Conservation (phyloP, 2,113 vertebrate genomes). For the Anarhynchus alexandrinus region DNA sequence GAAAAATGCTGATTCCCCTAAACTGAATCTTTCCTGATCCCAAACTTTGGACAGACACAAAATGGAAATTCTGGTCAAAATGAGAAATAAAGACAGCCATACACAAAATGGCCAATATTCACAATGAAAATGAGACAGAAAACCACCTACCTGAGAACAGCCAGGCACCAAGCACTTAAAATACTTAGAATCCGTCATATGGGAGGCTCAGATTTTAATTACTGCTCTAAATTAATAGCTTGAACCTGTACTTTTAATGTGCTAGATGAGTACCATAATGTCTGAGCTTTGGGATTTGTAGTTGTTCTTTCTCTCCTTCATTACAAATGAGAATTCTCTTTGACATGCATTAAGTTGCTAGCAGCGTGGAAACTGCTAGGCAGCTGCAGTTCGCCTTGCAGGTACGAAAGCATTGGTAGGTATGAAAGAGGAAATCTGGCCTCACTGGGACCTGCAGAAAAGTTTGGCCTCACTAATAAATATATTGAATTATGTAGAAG, state of each 20-base stretch:
- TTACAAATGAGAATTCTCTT: not conserved
- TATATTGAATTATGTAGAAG: not conserved
- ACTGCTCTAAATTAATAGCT: not conserved
- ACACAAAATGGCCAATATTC: not conserved
- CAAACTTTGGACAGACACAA: not conserved
- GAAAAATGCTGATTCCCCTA: not conserved
- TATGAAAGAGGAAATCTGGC: not conserved
- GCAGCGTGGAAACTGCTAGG: not conserved
- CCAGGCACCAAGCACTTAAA: not conserved
- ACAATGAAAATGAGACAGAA: not conserved
- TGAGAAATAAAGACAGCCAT: not conserved
- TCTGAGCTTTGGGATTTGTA: not conserved
- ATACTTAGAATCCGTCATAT: not conserved
- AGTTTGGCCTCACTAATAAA: not conserved
- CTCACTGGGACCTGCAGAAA: not conserved
- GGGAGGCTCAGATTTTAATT: not conserved
- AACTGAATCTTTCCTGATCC: not conserved
- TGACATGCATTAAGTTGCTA: not conserved
- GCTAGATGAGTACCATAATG: not conserved
- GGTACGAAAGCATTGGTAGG: not conserved
- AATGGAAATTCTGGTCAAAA: not conserved
- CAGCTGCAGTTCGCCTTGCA: not conserved
- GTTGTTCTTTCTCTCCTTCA: not conserved
- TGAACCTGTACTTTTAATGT: not conserved
- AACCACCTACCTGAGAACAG: not conserved